Base-by-base conservation (phyloP, 1,140 invertebrate genomes). In the Caenorhabditis latens region DNA sequence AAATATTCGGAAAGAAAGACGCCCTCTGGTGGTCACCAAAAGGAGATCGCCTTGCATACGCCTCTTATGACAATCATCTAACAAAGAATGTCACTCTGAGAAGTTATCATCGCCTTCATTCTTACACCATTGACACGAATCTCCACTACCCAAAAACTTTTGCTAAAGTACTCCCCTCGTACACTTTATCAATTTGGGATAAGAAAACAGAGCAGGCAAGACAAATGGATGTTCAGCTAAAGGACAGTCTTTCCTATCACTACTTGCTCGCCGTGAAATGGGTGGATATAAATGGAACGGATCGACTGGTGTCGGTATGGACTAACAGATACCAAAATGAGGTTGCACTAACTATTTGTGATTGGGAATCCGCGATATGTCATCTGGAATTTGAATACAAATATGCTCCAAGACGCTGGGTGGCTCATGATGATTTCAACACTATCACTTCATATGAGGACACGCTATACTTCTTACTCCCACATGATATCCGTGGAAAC, bases 21-120 rank as follows among this genome's bases (percentile, higher is more conserved):
- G 90, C 91, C 7, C n/a, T 92, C 16, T 93, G 91, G 91, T 92
- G 91, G 91, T 90, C 92, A 24, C 53, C 65, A 21, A 61, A 84
- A 61, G 91, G 92, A 14, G 32, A 90, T 53, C 58, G 86, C 14
- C 32, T 92, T 2, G 91, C 90, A n/a, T 92, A 84, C 75, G 79
- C 92, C 24, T 92, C 90, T 21, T 90, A 86, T 57, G 88, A 91
- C 79, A 86, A 90, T 53, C 82, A 83, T 48, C 79, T 67, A 24
- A 88, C 91, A 21, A 89, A 88, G 46, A 65, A 85, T 53, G 88
- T 91, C 40, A 50, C 88, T 4, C 48, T 90, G 53, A 90, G n/a
- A 48, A 55, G 42, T 32, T 85, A 88, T 13, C 61, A 86, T 9
- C 42, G 50, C 19, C 63, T 86, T 53, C 32, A 53, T 24, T 53